These are phyloP conservation scores for Eulacestoma nigropectus DNA, from an alignment of 2,113 vertebrate species.

Conservation along the genomic window DNA sequence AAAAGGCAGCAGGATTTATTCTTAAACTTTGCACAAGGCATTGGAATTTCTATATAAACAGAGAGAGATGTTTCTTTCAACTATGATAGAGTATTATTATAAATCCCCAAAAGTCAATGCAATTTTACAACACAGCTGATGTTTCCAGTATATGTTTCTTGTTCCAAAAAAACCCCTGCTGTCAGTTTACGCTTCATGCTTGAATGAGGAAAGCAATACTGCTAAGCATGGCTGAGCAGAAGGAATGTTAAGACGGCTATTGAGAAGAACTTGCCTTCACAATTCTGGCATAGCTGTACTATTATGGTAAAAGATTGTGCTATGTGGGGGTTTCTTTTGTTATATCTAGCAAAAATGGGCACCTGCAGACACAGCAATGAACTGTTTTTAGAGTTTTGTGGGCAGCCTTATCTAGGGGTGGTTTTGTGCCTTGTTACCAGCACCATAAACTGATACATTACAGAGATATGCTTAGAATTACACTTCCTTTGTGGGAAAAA, in stretches of 20 bases:
- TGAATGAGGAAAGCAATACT: neutral
- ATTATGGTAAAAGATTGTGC: neutral
- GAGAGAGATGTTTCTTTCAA: neutral
- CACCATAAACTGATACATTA: neutral
- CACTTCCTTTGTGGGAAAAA: neutral
- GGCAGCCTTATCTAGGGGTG: neutral
- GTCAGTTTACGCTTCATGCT: neutral
- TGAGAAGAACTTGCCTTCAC: neutral
- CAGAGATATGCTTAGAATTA: neutral
- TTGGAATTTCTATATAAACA: neutral
- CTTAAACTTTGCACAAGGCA: neutral
- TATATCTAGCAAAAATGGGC: neutral
- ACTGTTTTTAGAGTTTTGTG: neutral
- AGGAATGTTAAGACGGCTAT: neutral
- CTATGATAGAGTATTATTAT: neutral
- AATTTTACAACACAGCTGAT: neutral
- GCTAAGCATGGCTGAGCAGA: neutral
- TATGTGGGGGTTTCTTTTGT: neutral
- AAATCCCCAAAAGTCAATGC: neutral
- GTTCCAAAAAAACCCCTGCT: neutral
- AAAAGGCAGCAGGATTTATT: neutral
- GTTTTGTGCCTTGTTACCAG: neutral
- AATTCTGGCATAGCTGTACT: neutral
- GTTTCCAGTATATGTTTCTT: neutral
- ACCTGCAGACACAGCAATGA: neutral